These are phyloP conservation scores for Fringilla coelebs DNA, from an alignment of 2,797 vertebrate species.

Conservation along the genomic window DNA sequence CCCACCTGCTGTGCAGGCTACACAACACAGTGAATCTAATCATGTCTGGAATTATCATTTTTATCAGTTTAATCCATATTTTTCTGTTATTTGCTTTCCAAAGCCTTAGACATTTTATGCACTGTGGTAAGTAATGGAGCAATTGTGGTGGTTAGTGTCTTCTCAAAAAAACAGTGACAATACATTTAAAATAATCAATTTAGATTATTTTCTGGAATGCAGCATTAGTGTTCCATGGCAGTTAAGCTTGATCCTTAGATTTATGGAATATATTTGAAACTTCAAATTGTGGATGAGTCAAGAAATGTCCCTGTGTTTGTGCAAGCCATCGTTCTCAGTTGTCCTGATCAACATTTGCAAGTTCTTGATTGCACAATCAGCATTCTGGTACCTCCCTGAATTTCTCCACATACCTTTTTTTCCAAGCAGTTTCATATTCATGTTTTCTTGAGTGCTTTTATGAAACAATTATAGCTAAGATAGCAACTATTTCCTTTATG, in stretches of 20 bases:
- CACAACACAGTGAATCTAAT: conserved; percentile 74
- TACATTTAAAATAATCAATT: conserved; percentile 64
- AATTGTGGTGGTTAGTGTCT: conserved; percentile 41
- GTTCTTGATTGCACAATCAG: not conserved
- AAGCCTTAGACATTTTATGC: conserved; percentile 53
- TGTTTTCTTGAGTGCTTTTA: not conserved
- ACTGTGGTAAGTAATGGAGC: conserved; percentile 61
- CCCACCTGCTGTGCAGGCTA: conserved; percentile 73
- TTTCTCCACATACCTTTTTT: not conserved
- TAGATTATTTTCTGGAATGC: conserved; percentile 66
- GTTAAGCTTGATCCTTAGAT: conserved; percentile 42
- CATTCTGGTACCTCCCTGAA: not conserved
- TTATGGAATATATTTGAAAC: conserved; percentile 33
- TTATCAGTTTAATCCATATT: conserved; percentile 78
- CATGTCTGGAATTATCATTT: conserved; percentile 74
- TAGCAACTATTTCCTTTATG: not conserved
- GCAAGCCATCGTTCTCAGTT: not conserved
- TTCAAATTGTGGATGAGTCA: not conserved
- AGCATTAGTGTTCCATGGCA: conserved; percentile 21
- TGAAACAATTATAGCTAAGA: not conserved
- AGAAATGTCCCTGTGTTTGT: not conserved
- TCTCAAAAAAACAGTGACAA: conserved; percentile 34
- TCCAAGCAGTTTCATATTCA: not conserved
- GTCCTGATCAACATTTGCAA: not conserved
- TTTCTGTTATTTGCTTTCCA: conserved; percentile 68